Evolutionary conservation across 2,888 invertebrate species (phyloP), one percentile per base, ranked within the genome.

Genomic region (Papilio demoleus): DNA sequence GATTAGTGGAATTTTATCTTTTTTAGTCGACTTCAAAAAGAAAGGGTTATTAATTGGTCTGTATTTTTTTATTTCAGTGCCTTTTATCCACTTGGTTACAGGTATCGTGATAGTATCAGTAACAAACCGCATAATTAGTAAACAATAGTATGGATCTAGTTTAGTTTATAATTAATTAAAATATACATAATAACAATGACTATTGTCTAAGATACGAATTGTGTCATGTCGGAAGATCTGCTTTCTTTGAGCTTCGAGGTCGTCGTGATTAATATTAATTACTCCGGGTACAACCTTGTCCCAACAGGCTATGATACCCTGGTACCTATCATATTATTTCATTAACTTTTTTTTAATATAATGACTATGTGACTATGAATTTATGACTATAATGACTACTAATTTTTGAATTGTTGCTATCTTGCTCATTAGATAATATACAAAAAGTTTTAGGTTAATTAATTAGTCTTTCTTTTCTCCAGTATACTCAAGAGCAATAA

Each of bases 221-320:
- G 42, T 62, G 61, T 67, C 53, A 67, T 27, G 11, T 14, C 50
- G 19, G 67, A 67, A 53, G 67, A 53, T 31, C 61, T 61, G 67
- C 67, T 67, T 67, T 67, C 67, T 67, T 67, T 67, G 22, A 53
- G 53, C 38, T 40, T 61, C 67, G n/a, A 61, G 61, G 67, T 47
- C 50, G 22, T 27, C 19, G 22, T n/a, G 19, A 62, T 67, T 61
- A 67, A 61, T 67, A 61, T 67, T 67, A 53, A 67, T 67, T 61
- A 24, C 24, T 53, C 50, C 50, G 31, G 40, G 24, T 53, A 14
- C 61, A 61, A 53, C 67, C 67, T 67, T 67, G 61, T 24, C 24
- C 36, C 24, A 9, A 17, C 62, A 27, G 34, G 22, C 45, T 22
- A 22, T 31, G 14, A 12, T 59, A n/a, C 58, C 22, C 58, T 36